phyloP scores from a whole-genome alignment of 2,797 vertebrate species.

The Lycodopsis pacificus region DNA sequence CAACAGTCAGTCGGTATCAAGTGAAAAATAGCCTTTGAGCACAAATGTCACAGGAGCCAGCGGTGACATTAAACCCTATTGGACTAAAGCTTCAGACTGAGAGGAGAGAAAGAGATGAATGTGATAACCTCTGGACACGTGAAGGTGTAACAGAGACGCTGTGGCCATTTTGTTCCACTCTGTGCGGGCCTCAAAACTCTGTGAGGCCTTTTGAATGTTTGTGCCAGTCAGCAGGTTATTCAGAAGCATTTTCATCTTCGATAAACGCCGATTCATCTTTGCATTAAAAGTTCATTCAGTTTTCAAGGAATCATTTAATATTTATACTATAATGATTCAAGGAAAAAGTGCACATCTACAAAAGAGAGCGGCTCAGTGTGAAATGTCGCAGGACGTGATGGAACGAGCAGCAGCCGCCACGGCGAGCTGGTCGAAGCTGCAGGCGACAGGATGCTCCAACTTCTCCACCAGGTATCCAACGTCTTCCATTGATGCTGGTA shows the following conservation, averaged over 20 bases:
- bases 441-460: no score
- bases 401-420: no score
- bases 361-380: no score
- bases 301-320: constrained; percentile 7
- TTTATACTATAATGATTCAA: background rate
- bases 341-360: no score
- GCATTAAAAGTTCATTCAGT: constrained; percentile 1
- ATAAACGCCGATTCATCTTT: constrained; percentile 14
- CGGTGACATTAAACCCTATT: constrained; percentile 77
- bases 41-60: constrained; percentile 77
- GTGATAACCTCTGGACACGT: constrained; percentile 47
- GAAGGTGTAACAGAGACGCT: background rate
- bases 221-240: background rate
- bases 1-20: constrained; percentile 78
- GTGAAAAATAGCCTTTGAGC: constrained; percentile 77
- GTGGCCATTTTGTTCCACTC: background rate
- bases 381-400: no score
- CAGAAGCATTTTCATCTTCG: background rate
- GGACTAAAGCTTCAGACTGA: constrained; percentile 57
- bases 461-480: no score
- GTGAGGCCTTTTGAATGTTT: background rate
- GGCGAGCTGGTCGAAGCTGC: no score
- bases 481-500: no score
- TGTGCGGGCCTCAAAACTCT: background rate
- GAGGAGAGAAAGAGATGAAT: constrained; percentile 27